Evolutionary conservation across 2,888 invertebrate species (phyloP).

Genomic region (Caenorhabditis becei): DNA sequence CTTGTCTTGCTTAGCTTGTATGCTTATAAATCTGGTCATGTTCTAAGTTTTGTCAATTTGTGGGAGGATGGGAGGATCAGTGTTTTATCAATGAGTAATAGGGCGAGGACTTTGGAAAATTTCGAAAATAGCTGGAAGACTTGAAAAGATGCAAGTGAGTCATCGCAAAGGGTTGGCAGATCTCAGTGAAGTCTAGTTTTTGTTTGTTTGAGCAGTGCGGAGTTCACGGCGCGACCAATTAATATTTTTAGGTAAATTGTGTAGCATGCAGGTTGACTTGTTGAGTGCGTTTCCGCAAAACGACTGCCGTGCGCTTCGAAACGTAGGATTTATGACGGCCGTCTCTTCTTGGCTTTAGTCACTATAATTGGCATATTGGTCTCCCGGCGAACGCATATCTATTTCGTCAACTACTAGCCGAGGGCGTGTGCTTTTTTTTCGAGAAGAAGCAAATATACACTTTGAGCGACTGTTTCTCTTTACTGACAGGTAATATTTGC

Average conservation of each 20-base stretch:
- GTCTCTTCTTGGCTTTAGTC: conserved; percentile 28
- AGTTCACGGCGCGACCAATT: conserved; percentile 58
- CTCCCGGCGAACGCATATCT: conserved; percentile 37
- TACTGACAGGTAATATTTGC: conserved; percentile 65
- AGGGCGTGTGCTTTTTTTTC: conserved; percentile 54
- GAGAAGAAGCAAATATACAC: conserved; percentile 60
- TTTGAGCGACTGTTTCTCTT: conserved; percentile 55
- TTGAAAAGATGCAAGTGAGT: conserved; percentile 31
- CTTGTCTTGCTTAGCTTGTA: conserved; percentile 36
- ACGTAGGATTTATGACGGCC: conserved; percentile 50
- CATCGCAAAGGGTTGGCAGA: conserved; percentile 32
- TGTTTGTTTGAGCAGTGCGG: conserved; percentile 50
- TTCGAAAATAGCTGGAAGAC: conserved; percentile 34
- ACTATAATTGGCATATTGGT: conserved; percentile 57
- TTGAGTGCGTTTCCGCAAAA: conserved; percentile 25
- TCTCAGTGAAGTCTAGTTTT: conserved; percentile 53
- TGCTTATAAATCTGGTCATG: conserved; percentile 52
- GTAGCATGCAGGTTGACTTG: conserved; percentile 15
- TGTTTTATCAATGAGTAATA: conserved; percentile 44
- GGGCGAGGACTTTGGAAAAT: conserved; percentile 13
- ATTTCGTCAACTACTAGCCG: conserved; percentile 61
- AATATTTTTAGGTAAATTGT: conserved; percentile 45
- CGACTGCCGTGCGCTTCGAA: conserved; percentile 23
- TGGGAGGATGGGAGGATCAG: conserved; percentile 13
- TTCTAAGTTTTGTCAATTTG: neutral